Evolutionary conservation across 2,888 invertebrate genomes (phyloP).

Genomic region (Eupithecia tripunctaria): DNA sequence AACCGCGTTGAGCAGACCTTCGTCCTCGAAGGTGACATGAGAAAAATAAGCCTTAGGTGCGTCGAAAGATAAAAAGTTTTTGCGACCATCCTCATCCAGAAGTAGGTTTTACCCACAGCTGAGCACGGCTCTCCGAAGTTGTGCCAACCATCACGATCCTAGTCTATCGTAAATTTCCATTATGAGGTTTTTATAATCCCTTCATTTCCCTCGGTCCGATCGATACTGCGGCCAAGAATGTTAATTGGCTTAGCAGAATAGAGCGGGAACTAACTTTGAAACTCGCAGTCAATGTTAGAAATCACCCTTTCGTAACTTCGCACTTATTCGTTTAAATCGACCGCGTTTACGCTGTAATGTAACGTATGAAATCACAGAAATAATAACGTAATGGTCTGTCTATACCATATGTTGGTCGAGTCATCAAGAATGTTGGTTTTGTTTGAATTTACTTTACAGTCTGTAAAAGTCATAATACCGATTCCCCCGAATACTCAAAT

Average conservation of each 20-base stretch:
- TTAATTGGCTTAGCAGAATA: slow-evolving; percentile 16
- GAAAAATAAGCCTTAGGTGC: too few species aligned
- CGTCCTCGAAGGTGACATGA: too few species aligned
- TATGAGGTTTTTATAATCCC: slow-evolving; percentile 3
- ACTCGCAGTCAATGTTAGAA: slow-evolving; percentile 41
- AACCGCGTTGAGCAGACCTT: too few species aligned
- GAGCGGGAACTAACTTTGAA: slow-evolving; percentile 18
- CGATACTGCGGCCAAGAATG: slow-evolving; percentile 13
- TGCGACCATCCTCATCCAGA: not conserved
- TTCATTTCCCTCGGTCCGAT: slow-evolving; percentile 12
- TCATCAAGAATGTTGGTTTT: too few species aligned
- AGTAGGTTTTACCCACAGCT: not conserved
- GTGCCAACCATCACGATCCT: not conserved
- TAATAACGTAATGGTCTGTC: too few species aligned
- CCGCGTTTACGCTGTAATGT: not conserved
- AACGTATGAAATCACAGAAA: not conserved
- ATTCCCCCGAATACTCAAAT: too few species aligned
- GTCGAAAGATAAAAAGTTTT: not conserved
- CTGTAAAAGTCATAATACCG: too few species aligned
- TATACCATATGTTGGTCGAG: too few species aligned
- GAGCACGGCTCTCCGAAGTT: not conserved
- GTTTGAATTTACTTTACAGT: too few species aligned
- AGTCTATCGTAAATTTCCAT: not conserved
- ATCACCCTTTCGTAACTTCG: slow-evolving; percentile 48
- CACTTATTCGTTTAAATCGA: slow-evolving; percentile 3